A percentile compares a stretch with the other conserved stretches of the same genome.
Evolutionary conservation across 2,113 vertebrate genomes (phyloP).

Genomic region (Anoplopoma fimbria): DNA sequence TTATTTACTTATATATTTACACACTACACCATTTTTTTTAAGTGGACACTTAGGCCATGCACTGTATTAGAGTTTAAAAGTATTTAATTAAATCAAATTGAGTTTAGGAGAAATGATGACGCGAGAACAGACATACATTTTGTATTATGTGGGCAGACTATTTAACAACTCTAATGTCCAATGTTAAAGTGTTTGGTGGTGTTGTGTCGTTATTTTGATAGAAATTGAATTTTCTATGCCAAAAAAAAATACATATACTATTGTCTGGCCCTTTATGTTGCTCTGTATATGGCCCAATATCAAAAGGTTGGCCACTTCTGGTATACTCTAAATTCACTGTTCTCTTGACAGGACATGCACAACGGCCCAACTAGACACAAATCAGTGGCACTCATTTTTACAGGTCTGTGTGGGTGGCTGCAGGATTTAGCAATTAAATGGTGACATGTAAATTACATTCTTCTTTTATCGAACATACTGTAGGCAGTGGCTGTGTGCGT

Average conservation of each 20-base stretch:
- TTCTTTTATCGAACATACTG: not conserved
- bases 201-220: too few species aligned
- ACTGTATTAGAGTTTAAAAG: not conserved
- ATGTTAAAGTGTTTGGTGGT: not conserved
- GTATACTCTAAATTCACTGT: not conserved
- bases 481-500: not conserved
- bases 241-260: not conserved
- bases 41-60: not conserved
- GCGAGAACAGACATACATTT: not conserved
- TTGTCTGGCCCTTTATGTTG: not conserved
- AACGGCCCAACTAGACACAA: not conserved
- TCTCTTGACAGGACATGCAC: not conserved
- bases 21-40: not conserved
- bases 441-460: not conserved
- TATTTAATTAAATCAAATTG: too few species aligned
- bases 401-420: not conserved
- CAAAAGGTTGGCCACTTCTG: not conserved
- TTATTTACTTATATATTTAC: too few species aligned
- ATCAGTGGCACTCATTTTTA: not conserved
- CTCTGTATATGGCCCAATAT: not conserved
- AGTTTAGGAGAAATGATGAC: too few species aligned
- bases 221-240: not conserved
- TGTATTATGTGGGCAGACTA: not conserved
- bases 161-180: not conserved
- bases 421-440: constrained; percentile 1